phyloP scores from a whole-genome alignment of 2,797 vertebrate genomes.

The Oreochromis mossambicus region DNA sequence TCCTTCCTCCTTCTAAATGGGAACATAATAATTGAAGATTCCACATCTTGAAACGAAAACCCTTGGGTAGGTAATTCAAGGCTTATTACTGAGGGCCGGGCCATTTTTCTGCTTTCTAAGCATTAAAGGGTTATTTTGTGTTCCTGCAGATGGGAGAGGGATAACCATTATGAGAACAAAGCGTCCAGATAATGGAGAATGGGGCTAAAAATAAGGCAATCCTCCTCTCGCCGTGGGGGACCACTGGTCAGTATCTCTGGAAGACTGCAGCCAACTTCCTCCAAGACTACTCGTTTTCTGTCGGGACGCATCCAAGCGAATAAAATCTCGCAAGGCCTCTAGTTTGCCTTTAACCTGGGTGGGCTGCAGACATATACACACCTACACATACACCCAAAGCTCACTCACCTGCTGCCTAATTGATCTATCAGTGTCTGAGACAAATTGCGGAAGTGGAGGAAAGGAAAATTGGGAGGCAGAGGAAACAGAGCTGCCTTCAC shows the following conservation, averaged over 20 bases:
- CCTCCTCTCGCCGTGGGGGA: slow-evolving; percentile 60
- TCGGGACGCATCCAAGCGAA: slow-evolving; percentile 18
- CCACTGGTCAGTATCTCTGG: slow-evolving; percentile 69
- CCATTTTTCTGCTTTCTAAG: slow-evolving; percentile 84
- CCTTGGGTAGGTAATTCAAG: slow-evolving; percentile 84
- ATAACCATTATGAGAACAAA: slow-evolving; percentile 85
- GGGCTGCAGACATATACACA: slow-evolving; percentile 22
- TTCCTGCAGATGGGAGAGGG: slow-evolving; percentile 81
- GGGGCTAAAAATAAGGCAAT: slow-evolving; percentile 75
- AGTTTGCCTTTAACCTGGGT: slow-evolving; percentile 35
- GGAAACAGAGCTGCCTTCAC: slow-evolving; percentile 16
- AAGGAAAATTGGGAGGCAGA: slow-evolving; percentile 26
- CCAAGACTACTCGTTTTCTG: slow-evolving; percentile 34
- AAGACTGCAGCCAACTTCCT: slow-evolving; percentile 51
- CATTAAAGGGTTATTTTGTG: slow-evolving; percentile 87
- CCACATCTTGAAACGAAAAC: slow-evolving; percentile 85
- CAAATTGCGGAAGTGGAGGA: slow-evolving; percentile 73
- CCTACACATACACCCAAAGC: slow-evolving; percentile 4
- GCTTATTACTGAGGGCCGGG: slow-evolving; percentile 80
- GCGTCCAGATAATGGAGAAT: slow-evolving; percentile 79
- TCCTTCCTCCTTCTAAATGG: slow-evolving; percentile 77
- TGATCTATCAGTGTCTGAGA: slow-evolving; percentile 68
- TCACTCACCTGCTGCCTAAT: slow-evolving; percentile 62
- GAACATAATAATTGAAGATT: slow-evolving; percentile 84
- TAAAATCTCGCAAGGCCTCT: slow-evolving; percentile 17